Percentiles rank a stretch among this genome's conserved stretches.
Conservation (phyloP, 1,140 invertebrate genomes). For the Drosophila repletoides region DNA sequence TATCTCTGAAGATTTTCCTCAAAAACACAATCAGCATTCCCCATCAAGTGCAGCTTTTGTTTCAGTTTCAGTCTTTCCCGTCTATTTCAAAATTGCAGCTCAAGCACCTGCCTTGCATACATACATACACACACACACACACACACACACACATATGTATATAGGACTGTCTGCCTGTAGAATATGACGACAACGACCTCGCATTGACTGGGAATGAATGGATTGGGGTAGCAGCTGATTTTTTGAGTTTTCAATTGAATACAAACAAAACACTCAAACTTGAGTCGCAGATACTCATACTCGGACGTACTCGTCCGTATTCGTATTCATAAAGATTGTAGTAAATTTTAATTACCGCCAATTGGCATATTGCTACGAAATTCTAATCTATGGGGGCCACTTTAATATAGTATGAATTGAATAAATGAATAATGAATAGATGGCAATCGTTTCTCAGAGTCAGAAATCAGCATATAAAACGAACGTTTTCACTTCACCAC, state of each 20-base stretch:
- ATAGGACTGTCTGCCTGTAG: constrained; percentile 1
- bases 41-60: constrained; percentile 30
- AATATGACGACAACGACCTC: constrained; percentile 38
- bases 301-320: background rate
- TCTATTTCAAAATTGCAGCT: constrained; percentile 24
- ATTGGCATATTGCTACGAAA: constrained; percentile 13
- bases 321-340: constrained; percentile 1
- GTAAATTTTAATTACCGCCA: constrained; percentile 38
- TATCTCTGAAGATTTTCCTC: constrained; percentile 35
- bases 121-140: background rate
- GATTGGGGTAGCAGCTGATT: constrained; percentile 20
- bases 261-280: constrained; percentile 16
- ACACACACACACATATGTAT: background rate
- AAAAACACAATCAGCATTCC: constrained; percentile 18
- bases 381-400: constrained; percentile 44
- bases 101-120: constrained; percentile 25
- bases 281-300: background rate
- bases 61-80: no score
- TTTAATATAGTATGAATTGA: constrained; percentile 58
- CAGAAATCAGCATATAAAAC: constrained; percentile 34
- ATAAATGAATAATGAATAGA: constrained; percentile 53
- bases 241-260: background rate
- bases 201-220: constrained; percentile 17
- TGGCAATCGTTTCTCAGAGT: constrained; percentile 42
- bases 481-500: constrained; percentile 1